Conservation (phyloP, 1,140 invertebrate genomes). For the Penaeus indicus region DNA sequence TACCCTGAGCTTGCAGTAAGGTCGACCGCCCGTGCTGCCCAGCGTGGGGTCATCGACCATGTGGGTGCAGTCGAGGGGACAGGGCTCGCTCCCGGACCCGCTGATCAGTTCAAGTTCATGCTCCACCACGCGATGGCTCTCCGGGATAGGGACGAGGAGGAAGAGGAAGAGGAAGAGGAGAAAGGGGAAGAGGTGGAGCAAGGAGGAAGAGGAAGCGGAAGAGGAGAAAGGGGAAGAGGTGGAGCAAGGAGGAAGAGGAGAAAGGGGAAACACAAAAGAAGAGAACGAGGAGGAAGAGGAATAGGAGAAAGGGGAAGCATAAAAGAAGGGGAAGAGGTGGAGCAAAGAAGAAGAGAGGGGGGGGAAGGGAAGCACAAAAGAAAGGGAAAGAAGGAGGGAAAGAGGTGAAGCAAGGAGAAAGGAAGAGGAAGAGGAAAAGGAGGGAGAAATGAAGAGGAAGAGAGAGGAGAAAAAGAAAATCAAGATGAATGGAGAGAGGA, state of each 20-base stretch:
- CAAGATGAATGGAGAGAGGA: neutral
- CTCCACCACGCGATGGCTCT: slow-evolving; percentile 6
- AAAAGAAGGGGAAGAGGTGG: neutral
- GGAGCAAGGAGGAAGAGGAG: too few species aligned
- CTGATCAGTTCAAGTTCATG: slow-evolving; percentile 37
- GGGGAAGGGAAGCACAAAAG: neutral
- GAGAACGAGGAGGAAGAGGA: too few species aligned
- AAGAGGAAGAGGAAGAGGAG: neutral
- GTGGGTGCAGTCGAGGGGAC: too few species aligned
- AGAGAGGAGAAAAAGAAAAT: neutral
- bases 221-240: neutral
- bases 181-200: neutral
- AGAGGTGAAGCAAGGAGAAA: neutral
- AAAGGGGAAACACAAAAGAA: neutral
- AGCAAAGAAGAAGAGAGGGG: neutral
- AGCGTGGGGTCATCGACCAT: too few species aligned
- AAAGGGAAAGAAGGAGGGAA: neutral
- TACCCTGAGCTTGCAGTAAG: too few species aligned
- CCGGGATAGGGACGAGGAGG: neutral
- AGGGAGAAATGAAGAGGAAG: neutral
- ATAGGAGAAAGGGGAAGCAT: neutral
- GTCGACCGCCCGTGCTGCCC: too few species aligned
- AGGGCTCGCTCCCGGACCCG: neutral
- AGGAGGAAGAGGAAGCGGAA: neutral
- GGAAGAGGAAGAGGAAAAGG: neutral